Percentiles rank a stretch among this genome's conserved stretches.
phyloP scores from a whole-genome alignment of 1,140 invertebrate species.

The Philopotamus ludificatus region DNA sequence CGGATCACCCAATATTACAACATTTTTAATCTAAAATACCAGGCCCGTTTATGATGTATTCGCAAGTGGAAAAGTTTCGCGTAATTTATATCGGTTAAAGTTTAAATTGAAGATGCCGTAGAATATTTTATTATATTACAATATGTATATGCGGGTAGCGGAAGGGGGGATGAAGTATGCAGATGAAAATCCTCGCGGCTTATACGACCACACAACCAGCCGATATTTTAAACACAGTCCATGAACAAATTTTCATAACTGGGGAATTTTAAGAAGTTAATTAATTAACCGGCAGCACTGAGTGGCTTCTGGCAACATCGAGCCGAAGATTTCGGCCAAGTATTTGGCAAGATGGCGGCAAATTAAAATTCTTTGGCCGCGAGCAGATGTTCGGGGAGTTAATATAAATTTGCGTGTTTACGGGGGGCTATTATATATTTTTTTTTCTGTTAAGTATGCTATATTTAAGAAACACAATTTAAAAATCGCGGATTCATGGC shows the following conservation, averaged over 20 bases:
- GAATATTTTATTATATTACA: too few species aligned
- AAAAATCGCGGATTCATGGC: neutral
- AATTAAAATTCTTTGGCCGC: conserved; percentile 11
- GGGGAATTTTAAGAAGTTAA: conserved; percentile 26
- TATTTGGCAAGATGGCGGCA: conserved; percentile 5
- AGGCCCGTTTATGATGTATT: too few species aligned
- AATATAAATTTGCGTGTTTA: neutral
- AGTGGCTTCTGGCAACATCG: neutral
- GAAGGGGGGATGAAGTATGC: too few species aligned
- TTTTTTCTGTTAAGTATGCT: neutral
- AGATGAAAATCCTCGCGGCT: conserved; percentile 16
- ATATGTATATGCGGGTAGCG: too few species aligned
- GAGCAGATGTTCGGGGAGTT: neutral
- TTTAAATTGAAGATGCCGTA: too few species aligned
- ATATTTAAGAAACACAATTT: neutral
- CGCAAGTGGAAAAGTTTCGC: too few species aligned
- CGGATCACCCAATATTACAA: too few species aligned
- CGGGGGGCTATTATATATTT: neutral
- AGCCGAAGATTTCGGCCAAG: conserved; percentile 13
- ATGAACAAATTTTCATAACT: conserved; percentile 26
- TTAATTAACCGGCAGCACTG: conserved; percentile 18
- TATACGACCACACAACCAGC: conserved; percentile 12
- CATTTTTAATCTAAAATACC: too few species aligned
- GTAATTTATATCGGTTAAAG: too few species aligned
- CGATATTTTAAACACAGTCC: conserved; percentile 13